Evolutionary conservation across 2,888 invertebrate genomes (phyloP), one percentile per base, ranked within the genome.

Genomic region (Caenorhabditis angaria): DNA sequence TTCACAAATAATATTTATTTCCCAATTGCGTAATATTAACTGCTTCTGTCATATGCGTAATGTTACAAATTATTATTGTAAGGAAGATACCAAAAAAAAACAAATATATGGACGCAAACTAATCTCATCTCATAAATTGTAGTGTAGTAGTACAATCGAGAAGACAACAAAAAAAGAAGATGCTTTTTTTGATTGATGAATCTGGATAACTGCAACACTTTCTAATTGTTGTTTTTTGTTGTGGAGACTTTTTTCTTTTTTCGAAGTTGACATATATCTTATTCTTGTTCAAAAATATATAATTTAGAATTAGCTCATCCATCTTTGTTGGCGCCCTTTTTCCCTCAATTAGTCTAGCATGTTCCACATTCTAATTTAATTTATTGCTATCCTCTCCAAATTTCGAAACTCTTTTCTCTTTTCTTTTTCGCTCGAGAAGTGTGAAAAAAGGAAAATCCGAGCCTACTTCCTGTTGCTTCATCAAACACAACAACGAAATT

Each of bases 391-490:
- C 28, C n/a, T 54, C 54, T 24, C 28, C n/a, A 51, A 51, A 51
- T 22, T 51, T 51, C 41, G 41, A 41, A 41, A 41, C 41, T 41
- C 18, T 41, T 14, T 41, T 32, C 12, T 32, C 32, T 32, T 41
- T 5, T 41, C 41, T 41, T 41, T 14, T 41, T 41, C 41, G 5
- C 18, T 2, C n/a, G n/a, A n/a, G n/a, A n/a, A n/a, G n/a, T n/a
- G n/a, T n/a, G n/a, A n/a, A n/a, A n/a, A n/a, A n/a, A n/a, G n/a
- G n/a, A n/a, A n/a, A n/a, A n/a, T n/a, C 51, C 41, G 41, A 6
- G 10, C 18, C 6, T 14, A 41, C 70, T 65, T 65, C 64, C 70
- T 65, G 65, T 65, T 59, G 61, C 70, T 70, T 65, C 62, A 61
- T 65, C 65, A 53, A 53, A 27, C 35, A 12, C n/a, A n/a, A n/a